Base-by-base conservation (phyloP, 2,797 vertebrate species). In the Adelosebastes latens region DNA sequence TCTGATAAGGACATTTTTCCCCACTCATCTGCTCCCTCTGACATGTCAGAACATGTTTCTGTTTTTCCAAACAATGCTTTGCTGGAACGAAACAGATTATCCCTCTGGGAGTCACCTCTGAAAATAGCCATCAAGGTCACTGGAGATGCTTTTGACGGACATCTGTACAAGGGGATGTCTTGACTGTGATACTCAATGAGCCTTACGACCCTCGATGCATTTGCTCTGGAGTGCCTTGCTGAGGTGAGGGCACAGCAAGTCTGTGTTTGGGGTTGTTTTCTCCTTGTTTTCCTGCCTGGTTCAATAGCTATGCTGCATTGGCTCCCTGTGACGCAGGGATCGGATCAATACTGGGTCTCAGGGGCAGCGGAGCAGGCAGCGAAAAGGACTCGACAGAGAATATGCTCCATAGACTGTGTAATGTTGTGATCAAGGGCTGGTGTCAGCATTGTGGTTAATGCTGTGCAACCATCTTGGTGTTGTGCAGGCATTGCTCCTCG, bases 301-400 rank as follows among this genome's bases (percentile, higher is more conserved):
- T 90, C 87, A 20, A 89, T 85, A 85, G 82, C 90, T 81, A 29
- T 92, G 89, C 91, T 90, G 92, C 90, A 92, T 52, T 79, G 89
- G 84, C 86, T 94, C 80, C 73, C 79, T 34, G 83, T 91, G 88
- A 91, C 46, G 89, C 80, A 90, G 80, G 77, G 31, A 77, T 66
- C 22, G 58, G 84, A 94, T 95, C 94, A 76, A 95, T 95, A 92
- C 65, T 32, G 77, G 82, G 84, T 92, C 90, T 91, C 80, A 59
- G 72, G 88, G 90, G 84, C 85, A 86, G 89, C 62, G 16, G 79
- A 77, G 88, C 84, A 82, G 78, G 56, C 80, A 75, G 79, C 18
- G 12, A 49, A 74, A 80, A 76, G 79, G 77, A 78, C 81, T 85
- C 65, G 5, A 72, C 78, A 58, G 71, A 53, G 29, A 85, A 80